Percentiles rank a stretch among this genome's conserved stretches.
phyloP scores from a whole-genome alignment of 2,797 vertebrate species.

The Remorina albescens region DNA sequence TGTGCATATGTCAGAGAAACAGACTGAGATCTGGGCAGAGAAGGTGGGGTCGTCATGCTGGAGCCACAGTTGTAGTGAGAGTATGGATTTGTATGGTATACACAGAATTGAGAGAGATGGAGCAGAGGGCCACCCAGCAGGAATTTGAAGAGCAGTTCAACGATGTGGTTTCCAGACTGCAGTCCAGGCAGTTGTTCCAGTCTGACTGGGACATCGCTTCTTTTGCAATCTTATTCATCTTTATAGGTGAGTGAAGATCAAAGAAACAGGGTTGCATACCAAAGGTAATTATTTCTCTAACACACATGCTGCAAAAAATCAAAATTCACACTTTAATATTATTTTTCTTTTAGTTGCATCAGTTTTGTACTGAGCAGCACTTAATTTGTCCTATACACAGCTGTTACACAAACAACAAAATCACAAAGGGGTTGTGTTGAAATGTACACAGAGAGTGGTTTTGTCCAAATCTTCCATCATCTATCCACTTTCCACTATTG shows the following conservation, averaged over 20 bases:
- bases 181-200: constrained; percentile 86
- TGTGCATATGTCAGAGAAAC: too few species aligned
- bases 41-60: too few species aligned
- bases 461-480: too few species aligned
- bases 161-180: constrained; percentile 83
- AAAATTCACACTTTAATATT: background rate
- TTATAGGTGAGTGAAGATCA: constrained; percentile 82
- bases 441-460: too few species aligned
- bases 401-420: background rate
- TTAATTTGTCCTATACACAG: background rate
- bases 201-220: constrained; percentile 89
- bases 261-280: background rate
- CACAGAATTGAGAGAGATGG: constrained; percentile 21
- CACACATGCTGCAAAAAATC: background rate
- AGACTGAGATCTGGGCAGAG: too few species aligned
- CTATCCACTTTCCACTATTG: too few species aligned
- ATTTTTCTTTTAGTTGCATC: too few species aligned
- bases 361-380: background rate
- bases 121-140: constrained; percentile 50
- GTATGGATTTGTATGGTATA: too few species aligned
- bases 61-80: too few species aligned
- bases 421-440: too few species aligned
- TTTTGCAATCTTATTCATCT: constrained; percentile 86
- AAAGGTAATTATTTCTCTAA: background rate
- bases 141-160: constrained; percentile 80